A percentile compares a stretch with the other conserved stretches of the same genome.
phyloP scores from a whole-genome alignment of 2,888 invertebrate species.

The Heliconius charithonia region DNA sequence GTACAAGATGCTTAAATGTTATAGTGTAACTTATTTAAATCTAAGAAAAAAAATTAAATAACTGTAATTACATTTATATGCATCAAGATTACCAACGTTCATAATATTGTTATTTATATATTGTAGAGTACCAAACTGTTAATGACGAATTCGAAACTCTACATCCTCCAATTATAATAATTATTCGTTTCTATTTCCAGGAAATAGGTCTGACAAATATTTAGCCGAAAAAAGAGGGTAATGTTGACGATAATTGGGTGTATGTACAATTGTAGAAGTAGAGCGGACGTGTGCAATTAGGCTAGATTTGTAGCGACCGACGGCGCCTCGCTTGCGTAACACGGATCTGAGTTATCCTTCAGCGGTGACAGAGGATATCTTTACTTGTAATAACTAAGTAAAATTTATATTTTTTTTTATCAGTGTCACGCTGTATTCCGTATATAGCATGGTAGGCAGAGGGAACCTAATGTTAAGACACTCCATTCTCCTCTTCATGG shows the following conservation, averaged over 20 bases:
- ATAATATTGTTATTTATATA: too few relatives aligned
- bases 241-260: slow-evolving; percentile 34
- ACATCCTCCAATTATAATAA: background rate
- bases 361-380: background rate
- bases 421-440: too few relatives aligned
- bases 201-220: slow-evolving; percentile 32
- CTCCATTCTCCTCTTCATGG: too few relatives aligned
- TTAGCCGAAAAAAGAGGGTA: slow-evolving; percentile 33
- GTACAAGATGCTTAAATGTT: too few relatives aligned
- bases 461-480: too few relatives aligned
- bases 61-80: too few relatives aligned
- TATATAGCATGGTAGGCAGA: too few relatives aligned
- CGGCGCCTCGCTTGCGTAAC: slow-evolving; percentile 28
- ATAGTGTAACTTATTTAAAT: too few relatives aligned
- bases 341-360: background rate
- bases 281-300: slow-evolving; percentile 41
- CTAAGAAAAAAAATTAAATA: too few relatives aligned
- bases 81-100: too few relatives aligned
- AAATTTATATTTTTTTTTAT: too few relatives aligned
- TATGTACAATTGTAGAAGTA: slow-evolving; percentile 36
- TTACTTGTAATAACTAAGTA: slow-evolving; percentile 3
- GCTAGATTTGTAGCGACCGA: slow-evolving; percentile 33
- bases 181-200: slow-evolving; percentile 7
- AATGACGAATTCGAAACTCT: background rate
- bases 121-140: too few relatives aligned